Conservation (phyloP, 2,888 invertebrate species). For the Lasioglossum leucozonium region DNA sequence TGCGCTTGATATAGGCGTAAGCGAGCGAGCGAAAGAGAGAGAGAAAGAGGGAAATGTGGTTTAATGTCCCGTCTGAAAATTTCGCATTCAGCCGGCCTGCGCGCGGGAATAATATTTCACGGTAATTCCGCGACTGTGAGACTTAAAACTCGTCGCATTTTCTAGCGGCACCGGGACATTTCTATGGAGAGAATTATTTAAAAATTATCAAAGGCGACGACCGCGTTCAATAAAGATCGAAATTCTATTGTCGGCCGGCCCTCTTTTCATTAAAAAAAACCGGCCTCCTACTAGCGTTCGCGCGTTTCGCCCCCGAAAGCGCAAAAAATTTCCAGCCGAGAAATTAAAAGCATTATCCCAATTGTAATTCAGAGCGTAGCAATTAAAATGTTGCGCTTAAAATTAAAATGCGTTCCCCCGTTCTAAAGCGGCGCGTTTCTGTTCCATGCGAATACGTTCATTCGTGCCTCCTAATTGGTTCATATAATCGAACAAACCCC, state of each 20-base stretch:
- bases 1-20: too few species aligned
- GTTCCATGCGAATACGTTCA: slow-evolving; percentile 19
- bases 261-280: slow-evolving; percentile 49
- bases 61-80: slow-evolving; percentile 21
- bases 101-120: slow-evolving; percentile 24
- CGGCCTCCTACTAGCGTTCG: neutral
- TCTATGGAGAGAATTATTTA: slow-evolving; percentile 36
- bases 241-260: slow-evolving; percentile 46
- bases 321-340: slow-evolving; percentile 50
- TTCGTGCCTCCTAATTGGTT: slow-evolving; percentile 49
- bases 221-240: slow-evolving; percentile 48
- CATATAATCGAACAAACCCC: slow-evolving; percentile 46
- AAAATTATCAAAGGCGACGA: slow-evolving; percentile 39
- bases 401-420: slow-evolving; percentile 50
- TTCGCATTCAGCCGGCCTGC: neutral
- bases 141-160: slow-evolving; percentile 29
- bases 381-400: slow-evolving; percentile 59
- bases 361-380: slow-evolving; percentile 53
- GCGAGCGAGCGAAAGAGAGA: neutral
- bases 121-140: slow-evolving; percentile 16
- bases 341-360: slow-evolving; percentile 60
- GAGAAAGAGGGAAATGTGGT: neutral
- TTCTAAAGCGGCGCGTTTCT: slow-evolving; percentile 35
- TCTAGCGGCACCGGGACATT: slow-evolving; percentile 33
- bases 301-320: neutral